Percentiles rank a stretch among this genome's conserved stretches.
Evolutionary conservation across 1,140 invertebrate genomes (phyloP).

Genomic region (Pachyrhynchus sulphureomaculatus): DNA sequence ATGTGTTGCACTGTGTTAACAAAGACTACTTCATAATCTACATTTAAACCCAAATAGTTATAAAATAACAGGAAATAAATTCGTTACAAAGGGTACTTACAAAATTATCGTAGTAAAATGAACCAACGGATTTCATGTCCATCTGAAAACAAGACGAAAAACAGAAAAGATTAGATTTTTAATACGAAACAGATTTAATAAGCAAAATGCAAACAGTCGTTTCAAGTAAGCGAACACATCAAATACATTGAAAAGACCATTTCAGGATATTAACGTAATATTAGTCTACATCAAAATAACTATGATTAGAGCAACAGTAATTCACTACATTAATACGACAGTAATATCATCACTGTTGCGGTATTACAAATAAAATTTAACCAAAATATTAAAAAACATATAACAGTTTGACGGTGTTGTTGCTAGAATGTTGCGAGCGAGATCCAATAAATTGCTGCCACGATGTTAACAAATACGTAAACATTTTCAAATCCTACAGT

Average conservation of each 20-base stretch:
- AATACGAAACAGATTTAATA: not conserved
- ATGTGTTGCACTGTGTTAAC: too few species aligned
- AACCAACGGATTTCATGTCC: slow-evolving; percentile 91
- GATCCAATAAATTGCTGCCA: slow-evolving; percentile 6
- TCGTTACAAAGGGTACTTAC: slow-evolving; percentile 70
- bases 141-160: slow-evolving; percentile 73
- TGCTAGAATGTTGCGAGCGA: slow-evolving; percentile 57
- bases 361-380: slow-evolving; percentile 9
- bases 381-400: slow-evolving; percentile 9
- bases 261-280: slow-evolving; percentile 7
- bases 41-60: too few species aligned
- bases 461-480: too few species aligned
- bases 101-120: slow-evolving; percentile 92
- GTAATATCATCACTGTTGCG: slow-evolving; percentile 7
- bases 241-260: slow-evolving; percentile 5
- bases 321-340: slow-evolving; percentile 12
- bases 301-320: slow-evolving; percentile 10
- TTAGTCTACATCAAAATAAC: slow-evolving; percentile 20
- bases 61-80: too few species aligned
- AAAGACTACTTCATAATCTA: too few species aligned
- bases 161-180: slow-evolving; percentile 12
- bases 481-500: too few species aligned
- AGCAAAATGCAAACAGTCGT: slow-evolving; percentile 8
- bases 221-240: not conserved
- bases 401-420: slow-evolving; percentile 41